Conservation (phyloP, 2,888 invertebrate species). For the Drosophila kambysellisi region DNA sequence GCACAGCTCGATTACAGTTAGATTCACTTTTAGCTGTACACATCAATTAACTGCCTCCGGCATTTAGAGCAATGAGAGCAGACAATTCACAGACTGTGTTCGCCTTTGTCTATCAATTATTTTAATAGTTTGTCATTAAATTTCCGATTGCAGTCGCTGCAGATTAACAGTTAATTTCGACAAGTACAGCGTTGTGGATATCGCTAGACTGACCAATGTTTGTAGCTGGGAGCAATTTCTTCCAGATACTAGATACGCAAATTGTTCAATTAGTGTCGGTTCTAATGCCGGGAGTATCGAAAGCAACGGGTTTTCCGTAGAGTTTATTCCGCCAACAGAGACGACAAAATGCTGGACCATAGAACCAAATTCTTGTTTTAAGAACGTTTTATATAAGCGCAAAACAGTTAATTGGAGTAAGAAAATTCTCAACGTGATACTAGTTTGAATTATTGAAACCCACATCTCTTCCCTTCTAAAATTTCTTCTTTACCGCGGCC, state of each 20-base stretch:
- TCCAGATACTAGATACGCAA: not conserved
- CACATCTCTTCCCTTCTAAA: not conserved
- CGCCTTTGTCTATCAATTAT: constrained; percentile 46
- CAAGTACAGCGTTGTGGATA: not conserved
- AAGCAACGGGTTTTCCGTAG: not conserved
- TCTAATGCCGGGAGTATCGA: not conserved
- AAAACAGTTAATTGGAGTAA: not conserved
- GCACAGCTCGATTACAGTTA: constrained; percentile 22
- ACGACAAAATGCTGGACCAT: not conserved
- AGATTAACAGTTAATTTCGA: constrained; percentile 58
- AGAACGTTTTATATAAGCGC: not conserved
- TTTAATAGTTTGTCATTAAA: constrained; percentile 56
- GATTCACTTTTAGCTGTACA: constrained; percentile 18
- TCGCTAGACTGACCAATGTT: not conserved
- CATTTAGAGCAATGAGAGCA: not conserved
- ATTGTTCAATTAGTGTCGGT: not conserved
- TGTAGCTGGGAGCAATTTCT: not conserved
- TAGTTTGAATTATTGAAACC: not conserved
- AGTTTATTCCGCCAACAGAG: not conserved
- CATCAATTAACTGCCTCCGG: constrained; percentile 1
- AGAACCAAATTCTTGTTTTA: not conserved
- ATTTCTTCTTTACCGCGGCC: not conserved
- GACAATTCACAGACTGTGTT: constrained; percentile 2
- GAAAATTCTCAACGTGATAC: not conserved
- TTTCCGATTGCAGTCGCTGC: constrained; percentile 45